Evolutionary conservation across 2,113 vertebrate genomes (phyloP), one percentile per base, ranked within the genome.

Genomic region (Datnioides undecimradiatus): DNA sequence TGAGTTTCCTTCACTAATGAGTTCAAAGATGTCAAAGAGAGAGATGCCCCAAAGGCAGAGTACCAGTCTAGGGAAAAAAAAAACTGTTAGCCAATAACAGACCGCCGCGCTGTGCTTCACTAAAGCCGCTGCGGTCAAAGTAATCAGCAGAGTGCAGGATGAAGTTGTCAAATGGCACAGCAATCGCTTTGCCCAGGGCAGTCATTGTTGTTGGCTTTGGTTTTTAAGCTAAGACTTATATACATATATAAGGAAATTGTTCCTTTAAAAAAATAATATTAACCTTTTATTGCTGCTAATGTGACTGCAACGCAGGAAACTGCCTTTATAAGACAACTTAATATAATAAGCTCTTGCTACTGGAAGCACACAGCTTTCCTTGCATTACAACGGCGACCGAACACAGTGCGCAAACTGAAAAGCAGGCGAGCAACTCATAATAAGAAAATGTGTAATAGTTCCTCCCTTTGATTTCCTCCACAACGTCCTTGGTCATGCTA

Each of bases 11-110:
- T 54, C 41, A 38, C 29, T 64, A 82, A 59, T 79, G 33, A 55
- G 40, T 52, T 54, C 21, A 36, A 29, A 43, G 38, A 76, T 58
- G 67, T 69, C 49, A 75, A 66, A 81, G 64, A 62, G 69, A 62
- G 17, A 69, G 49, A 68, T 52, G 54, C 48, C 71, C 60, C 66
- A 40, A 68, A 69, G 54, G 63, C 62, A 62, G 65, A 49, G 17
- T 1, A 17, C 21, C 29, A 46, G 43, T 68, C 12, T 11, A n/a
- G 43, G 29, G 60, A 69, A 58, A 41, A 29, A 65, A 69, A 58
- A 41, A 29, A 29, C 65, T 57, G 6, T 65, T 76, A 45, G 19
- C 2, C 46, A 33, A 33, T 16, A 62, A 27, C 64, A 70, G 36
- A 57, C 29, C 27, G 38, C 40, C 62, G 48, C 2, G 12, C 29